These are phyloP conservation scores for Parnassius apollo DNA, from an alignment of 2,888 invertebrate species.

Conservation along the genomic window DNA sequence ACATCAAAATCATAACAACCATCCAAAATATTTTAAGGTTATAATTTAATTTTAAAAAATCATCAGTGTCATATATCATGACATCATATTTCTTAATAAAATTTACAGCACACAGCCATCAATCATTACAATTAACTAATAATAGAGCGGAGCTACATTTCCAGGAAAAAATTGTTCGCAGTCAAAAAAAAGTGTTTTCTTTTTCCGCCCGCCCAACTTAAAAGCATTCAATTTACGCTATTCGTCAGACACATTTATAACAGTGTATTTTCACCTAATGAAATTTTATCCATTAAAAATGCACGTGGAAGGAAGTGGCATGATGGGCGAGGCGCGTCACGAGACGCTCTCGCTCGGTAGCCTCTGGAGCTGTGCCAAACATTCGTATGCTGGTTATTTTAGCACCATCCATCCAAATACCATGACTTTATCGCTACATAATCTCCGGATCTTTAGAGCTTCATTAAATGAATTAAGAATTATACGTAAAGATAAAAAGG, in stretches of 20 bases:
- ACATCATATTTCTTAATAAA: too few species aligned
- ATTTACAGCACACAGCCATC: too few species aligned
- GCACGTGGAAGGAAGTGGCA: conserved; percentile 18
- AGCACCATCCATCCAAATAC: conserved; percentile 67
- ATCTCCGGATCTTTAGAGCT: conserved; percentile 8
- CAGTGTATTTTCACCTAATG: conserved; percentile 16
- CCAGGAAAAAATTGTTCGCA: too few species aligned
- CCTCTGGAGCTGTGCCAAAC: conserved; percentile 70
- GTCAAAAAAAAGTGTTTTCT: too few species aligned
- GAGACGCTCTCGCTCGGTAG: conserved; percentile 63
- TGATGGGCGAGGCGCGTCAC: conserved; percentile 44
- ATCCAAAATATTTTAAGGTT: too few species aligned
- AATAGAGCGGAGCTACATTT: too few species aligned
- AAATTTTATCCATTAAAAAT: conserved; percentile 25
- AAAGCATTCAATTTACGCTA: conserved; percentile 1
- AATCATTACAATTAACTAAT: too few species aligned
- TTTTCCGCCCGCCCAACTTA: neutral
- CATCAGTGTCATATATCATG: too few species aligned
- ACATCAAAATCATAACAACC: too few species aligned
- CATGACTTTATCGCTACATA: conserved; percentile 37
- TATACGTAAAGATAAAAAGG: too few species aligned
- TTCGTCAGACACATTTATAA: conserved; percentile 14
- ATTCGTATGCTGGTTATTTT: conserved; percentile 72
- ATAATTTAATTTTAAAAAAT: too few species aligned
- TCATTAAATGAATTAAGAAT: neutral